Percentiles rank a stretch among this genome's conserved stretches.
These are phyloP conservation scores for Proterorhinus semilunaris DNA, from an alignment of 2,113 vertebrate genomes.

Conservation along the genomic window DNA sequence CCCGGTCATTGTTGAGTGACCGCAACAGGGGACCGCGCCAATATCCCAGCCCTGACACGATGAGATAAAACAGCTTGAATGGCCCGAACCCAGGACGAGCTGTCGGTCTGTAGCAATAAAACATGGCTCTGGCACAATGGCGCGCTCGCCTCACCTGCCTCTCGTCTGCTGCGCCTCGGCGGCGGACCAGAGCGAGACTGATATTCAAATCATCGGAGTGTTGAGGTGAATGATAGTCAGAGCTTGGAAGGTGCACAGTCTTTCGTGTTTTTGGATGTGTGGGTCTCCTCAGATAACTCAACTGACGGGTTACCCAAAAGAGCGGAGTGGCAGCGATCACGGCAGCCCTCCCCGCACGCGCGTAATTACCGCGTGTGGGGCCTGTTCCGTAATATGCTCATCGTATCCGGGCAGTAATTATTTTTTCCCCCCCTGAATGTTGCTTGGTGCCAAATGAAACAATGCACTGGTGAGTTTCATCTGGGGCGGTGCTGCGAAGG, in stretches of 20 bases:
- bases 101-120: constrained; percentile 15
- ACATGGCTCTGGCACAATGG: constrained; percentile 5
- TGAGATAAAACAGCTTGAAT: constrained; percentile 55
- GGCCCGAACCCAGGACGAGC: constrained; percentile 17
- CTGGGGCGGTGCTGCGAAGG: not conserved
- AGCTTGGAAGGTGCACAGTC: too few species aligned
- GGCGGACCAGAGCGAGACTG: constrained; percentile 7
- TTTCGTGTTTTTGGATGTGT: too few species aligned
- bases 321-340: constrained; percentile 52
- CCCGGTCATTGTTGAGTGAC: constrained; percentile 53
- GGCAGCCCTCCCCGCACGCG: constrained; percentile 44
- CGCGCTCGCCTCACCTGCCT: constrained; percentile 28
- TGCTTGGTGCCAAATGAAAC: constrained; percentile 38
- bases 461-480: constrained; percentile 19
- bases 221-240: not conserved
- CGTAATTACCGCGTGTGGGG: constrained; percentile 60
- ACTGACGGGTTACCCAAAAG: constrained; percentile 33
- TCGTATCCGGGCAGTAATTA: constrained; percentile 49
- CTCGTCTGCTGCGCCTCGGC: not conserved
- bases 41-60: constrained; percentile 51
- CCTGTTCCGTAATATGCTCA: constrained; percentile 54
- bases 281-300: not conserved
- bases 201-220: not conserved
- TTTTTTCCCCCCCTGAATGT: constrained; percentile 39
- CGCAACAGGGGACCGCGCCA: constrained; percentile 42